Evolutionary conservation across 2,113 vertebrate species (phyloP).

Genomic region (Danionella cerebrum): DNA sequence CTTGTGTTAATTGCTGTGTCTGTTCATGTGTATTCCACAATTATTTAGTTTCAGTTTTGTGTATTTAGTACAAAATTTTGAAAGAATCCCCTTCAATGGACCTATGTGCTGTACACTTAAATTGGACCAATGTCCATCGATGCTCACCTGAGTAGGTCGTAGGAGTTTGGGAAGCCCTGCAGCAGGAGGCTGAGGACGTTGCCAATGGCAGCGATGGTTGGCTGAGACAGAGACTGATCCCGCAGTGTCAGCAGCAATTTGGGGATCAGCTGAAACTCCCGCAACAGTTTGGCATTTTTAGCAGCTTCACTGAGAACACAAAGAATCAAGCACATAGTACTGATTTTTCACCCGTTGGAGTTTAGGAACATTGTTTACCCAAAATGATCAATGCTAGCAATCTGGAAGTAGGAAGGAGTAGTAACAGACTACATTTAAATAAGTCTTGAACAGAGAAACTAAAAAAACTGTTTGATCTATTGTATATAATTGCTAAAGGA

Average conservation of each 20-base stretch:
- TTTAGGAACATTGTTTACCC: background rate
- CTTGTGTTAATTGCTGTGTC: no score
- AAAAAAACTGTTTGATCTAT: no score
- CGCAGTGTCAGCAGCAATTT: conserved; percentile 85
- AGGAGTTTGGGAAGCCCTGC: conserved; percentile 88
- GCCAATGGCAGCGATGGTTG: conserved; percentile 86
- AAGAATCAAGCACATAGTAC: background rate
- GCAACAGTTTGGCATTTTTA: conserved; percentile 89
- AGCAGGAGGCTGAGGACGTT: conserved; percentile 90
- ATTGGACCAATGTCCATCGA: background rate
- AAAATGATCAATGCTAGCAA: background rate
- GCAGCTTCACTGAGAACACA: conserved; percentile 79
- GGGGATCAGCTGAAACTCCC: conserved; percentile 93
- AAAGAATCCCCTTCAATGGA: no score
- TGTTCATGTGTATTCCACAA: no score
- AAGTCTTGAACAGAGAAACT: no score
- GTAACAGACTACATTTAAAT: no score
- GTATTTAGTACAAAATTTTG: background rate
- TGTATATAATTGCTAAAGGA: no score
- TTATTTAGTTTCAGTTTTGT: no score
- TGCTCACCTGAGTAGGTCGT: conserved; percentile 85
- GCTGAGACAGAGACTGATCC: conserved; percentile 86
- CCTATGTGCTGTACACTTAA: no score
- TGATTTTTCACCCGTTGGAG: background rate
- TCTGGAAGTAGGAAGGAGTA: no score